Evolutionary conservation across 2,797 vertebrate species (phyloP).

Genomic region (Prunella strophiata): DNA sequence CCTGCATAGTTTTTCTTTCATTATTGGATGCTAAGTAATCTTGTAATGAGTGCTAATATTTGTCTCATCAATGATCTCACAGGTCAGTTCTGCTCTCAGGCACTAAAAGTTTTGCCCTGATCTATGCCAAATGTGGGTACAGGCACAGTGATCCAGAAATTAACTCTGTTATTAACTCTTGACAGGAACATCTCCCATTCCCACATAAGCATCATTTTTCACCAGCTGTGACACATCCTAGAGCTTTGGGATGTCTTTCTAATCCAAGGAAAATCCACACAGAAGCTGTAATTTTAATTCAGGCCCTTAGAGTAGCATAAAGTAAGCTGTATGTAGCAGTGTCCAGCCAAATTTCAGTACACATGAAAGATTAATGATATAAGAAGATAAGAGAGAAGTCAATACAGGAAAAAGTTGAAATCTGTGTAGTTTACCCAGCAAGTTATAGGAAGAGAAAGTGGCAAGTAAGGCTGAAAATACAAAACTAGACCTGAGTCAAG

Average conservation of each 20-base stretch:
- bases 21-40: not conserved
- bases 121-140: not conserved
- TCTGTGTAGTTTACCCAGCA: not conserved
- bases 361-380: not conserved
- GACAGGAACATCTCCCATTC: not conserved
- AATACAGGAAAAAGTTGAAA: not conserved
- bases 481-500: not conserved
- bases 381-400: not conserved
- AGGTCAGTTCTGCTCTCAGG: not conserved
- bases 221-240: not conserved
- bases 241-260: not conserved
- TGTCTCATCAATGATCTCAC: not conserved
- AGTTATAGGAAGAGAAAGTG: not conserved
- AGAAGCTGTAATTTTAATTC: not conserved
- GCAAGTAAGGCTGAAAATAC: not conserved
- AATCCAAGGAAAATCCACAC: not conserved
- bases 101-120: not conserved
- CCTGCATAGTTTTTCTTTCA: not conserved
- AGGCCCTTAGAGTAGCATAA: not conserved
- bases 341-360: not conserved
- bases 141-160: not conserved
- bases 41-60: not conserved
- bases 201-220: not conserved
- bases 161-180: not conserved
- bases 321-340: not conserved